These are phyloP conservation scores for Drosophila diplacantha DNA, from an alignment of 2,888 invertebrate genomes.

Conservation along the genomic window DNA sequence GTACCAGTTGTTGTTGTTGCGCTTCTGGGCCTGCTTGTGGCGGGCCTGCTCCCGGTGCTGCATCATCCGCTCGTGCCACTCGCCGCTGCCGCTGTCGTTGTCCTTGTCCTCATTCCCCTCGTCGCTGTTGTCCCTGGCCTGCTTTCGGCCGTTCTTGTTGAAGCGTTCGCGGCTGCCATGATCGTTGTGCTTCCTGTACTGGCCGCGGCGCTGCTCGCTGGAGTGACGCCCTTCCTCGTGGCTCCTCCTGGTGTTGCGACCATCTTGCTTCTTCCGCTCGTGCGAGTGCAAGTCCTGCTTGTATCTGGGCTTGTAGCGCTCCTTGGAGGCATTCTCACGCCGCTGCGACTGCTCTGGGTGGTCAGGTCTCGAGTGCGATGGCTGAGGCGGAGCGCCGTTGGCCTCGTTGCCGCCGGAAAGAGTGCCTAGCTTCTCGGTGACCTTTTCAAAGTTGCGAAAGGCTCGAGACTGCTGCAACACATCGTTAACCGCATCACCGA, in stretches of 20 bases:
- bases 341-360: slow-evolving; percentile 32
- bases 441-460: slow-evolving; percentile 58
- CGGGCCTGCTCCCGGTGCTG: slow-evolving; percentile 71
- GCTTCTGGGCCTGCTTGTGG: slow-evolving; percentile 60
- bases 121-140: slow-evolving; percentile 7
- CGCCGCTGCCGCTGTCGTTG: slow-evolving; percentile 53
- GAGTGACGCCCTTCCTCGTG: slow-evolving; percentile 39
- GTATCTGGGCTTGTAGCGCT: slow-evolving; percentile 39
- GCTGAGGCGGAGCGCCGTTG: not conserved
- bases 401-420: slow-evolving; percentile 25
- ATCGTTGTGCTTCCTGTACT: slow-evolving; percentile 17
- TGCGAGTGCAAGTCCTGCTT: slow-evolving; percentile 21
- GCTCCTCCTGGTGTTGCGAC: slow-evolving; percentile 1
- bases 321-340: slow-evolving; percentile 41
- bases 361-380: not conserved
- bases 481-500: slow-evolving; percentile 57
- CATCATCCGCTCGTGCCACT: slow-evolving; percentile 75
- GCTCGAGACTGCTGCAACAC: slow-evolving; percentile 57
- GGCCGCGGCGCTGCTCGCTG: slow-evolving; percentile 15
- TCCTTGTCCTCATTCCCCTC: slow-evolving; percentile 16
- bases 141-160: slow-evolving; percentile 6
- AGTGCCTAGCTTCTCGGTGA: slow-evolving; percentile 57
- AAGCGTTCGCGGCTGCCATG: slow-evolving; percentile 18
- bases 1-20: slow-evolving; percentile 75
- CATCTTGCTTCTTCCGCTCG: slow-evolving; percentile 18